Evolutionary conservation across 1,140 invertebrate genomes (phyloP), one percentile per base, ranked within the genome.

Genomic region (Gryllus bimaculatus): DNA sequence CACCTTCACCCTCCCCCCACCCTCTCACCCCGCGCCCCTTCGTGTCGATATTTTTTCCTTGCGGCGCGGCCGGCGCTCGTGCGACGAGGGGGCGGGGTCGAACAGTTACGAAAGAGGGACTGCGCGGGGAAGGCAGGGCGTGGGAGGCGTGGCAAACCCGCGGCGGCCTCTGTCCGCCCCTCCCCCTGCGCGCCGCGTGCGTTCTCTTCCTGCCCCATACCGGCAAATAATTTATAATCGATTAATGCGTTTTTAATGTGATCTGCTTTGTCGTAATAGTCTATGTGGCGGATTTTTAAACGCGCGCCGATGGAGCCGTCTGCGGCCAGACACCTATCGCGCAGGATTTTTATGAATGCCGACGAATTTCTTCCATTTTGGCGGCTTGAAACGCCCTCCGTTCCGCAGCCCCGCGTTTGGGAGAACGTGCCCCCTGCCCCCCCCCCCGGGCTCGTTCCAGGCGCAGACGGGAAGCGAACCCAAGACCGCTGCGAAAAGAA

Each of bases 221-320:
- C 54, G 18, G 54, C 10, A 66, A 66, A 66, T 66, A 66, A n/a
- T 66, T 66, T 66, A 66, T 66, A 66, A 3, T 1, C 54, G 54
- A 66, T 66, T 66, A 66, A 66, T 66, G 54, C 54, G 54, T 66
- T 66, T 66, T 66, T 66, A 66, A 66, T 66, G 54, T n/a, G 54
- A 66, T 66, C 10, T 66, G 54, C 54, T 66, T 66, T 66, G 54
- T 66, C 54, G 54, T 66, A 66, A 66, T 66, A 66, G 54, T 7
- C 54, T 66, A 66, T 66, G 54, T 66, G 54, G 54, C 54, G 54
- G 54, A 66, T 66, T 66, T 66, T 66, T 10, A 66, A 66, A 66
- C 54, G 54, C 10, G 10, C 54, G 54, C 54, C 54, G 18, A 18
- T 66, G 54, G 54, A 66, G 54, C 54, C 10, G 18, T 66, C 54